Evolutionary conservation across 2,888 invertebrate species (phyloP).

Genomic region (Deilephila porcellus): DNA sequence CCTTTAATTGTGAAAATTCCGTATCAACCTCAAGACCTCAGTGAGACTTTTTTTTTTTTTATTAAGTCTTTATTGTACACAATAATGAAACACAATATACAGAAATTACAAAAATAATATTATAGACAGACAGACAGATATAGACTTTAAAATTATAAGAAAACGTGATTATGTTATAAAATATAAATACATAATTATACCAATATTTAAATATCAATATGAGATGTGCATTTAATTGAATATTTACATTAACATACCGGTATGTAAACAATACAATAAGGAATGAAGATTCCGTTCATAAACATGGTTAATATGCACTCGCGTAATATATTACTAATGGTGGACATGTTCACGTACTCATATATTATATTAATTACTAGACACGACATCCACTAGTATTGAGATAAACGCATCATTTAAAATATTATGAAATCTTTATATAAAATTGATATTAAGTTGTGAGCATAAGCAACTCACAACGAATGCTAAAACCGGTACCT

Average conservation of each 20-base stretch:
- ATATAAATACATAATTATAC: neutral
- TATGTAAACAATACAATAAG: neutral
- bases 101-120: too few relatives aligned
- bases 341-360: neutral
- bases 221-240: neutral
- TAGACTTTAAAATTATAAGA: too few relatives aligned
- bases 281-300: constrained; percentile 7
- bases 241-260: constrained; percentile 2
- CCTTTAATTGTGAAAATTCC: too few relatives aligned
- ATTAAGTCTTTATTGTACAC: too few relatives aligned
- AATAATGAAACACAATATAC: too few relatives aligned
- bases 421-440: too few relatives aligned
- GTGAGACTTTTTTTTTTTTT: too few relatives aligned
- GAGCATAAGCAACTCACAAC: too few relatives aligned
- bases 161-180: neutral
- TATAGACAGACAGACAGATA: too few relatives aligned
- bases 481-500: too few relatives aligned
- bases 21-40: too few relatives aligned
- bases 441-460: too few relatives aligned
- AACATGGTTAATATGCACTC: constrained; percentile 7
- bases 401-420: neutral
- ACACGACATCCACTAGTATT: neutral
- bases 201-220: neutral
- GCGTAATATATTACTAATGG: constrained; percentile 6
- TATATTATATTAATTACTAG: constrained; percentile 2